A percentile compares a stretch with the other conserved stretches of the same genome.
Conservation (phyloP, 1,140 invertebrate genomes). For the Ceratoteleas bidentatus region DNA sequence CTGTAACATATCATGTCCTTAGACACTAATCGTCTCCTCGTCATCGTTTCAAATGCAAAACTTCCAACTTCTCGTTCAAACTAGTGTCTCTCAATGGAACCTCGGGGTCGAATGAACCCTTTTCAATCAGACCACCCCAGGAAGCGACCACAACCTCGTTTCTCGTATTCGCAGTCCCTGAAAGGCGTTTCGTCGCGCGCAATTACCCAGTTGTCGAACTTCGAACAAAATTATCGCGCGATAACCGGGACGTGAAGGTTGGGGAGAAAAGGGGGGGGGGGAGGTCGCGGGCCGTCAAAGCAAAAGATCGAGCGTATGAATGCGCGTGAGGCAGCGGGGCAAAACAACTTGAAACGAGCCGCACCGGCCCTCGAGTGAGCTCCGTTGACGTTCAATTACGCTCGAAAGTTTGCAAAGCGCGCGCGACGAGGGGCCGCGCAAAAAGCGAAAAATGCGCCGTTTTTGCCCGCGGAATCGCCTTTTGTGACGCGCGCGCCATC, state of each 20-base stretch:
- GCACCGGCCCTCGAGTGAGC: conserved; percentile 55
- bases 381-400: conserved; percentile 76
- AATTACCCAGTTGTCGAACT: conserved; percentile 5
- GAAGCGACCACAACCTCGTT: too few species aligned
- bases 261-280: background rate
- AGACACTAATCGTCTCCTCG: too few species aligned
- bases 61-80: too few species aligned
- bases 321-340: conserved; percentile 44
- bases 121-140: too few species aligned
- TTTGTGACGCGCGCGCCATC: conserved; percentile 69
- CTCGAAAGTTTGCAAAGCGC: conserved; percentile 72
- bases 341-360: conserved; percentile 70
- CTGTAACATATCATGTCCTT: too few species aligned
- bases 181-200: conserved; percentile 9
- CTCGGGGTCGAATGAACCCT: too few species aligned
- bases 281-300: conserved; percentile 13
- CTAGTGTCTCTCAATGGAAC: too few species aligned
- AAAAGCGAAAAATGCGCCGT: conserved; percentile 52
- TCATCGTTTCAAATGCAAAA: too few species aligned
- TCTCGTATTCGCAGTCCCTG: background rate
- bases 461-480: conserved; percentile 57
- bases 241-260: too few species aligned
- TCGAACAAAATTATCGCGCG: conserved; percentile 24
- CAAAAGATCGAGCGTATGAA: conserved; percentile 50
- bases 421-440: conserved; percentile 42